Evolutionary conservation across 2,113 vertebrate genomes (phyloP).

Genomic region (Scortum barcoo): DNA sequence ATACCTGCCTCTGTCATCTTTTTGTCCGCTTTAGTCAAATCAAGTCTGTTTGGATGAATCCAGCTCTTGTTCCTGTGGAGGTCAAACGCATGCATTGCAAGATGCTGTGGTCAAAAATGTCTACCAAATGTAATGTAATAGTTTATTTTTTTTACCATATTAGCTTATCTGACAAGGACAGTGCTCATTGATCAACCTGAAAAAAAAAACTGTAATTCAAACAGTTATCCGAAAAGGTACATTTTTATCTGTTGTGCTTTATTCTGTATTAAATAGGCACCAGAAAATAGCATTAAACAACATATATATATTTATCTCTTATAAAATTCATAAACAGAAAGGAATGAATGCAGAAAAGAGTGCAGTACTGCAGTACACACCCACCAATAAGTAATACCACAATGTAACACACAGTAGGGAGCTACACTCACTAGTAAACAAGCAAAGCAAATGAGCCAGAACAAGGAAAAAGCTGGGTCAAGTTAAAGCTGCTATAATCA

Average conservation of each 20-base stretch:
- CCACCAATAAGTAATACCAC: neutral
- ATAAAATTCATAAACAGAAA: neutral
- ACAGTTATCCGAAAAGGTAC: neutral
- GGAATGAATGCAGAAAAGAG: neutral
- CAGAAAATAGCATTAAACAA: neutral
- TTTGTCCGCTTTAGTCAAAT: conserved; percentile 15
- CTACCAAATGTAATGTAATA: neutral
- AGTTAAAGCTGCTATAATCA: conserved; percentile 7
- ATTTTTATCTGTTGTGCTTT: neutral
- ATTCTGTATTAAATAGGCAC: neutral
- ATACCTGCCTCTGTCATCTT: conserved; percentile 16
- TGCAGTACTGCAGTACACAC: neutral
- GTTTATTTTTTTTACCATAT: neutral
- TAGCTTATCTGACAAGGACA: neutral
- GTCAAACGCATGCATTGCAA: neutral
- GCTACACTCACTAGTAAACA: neutral
- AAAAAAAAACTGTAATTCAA: neutral
- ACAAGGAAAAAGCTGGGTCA: neutral
- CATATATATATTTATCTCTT: neutral
- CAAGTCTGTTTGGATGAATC: neutral
- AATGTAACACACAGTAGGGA: neutral
- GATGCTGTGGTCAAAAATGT: neutral
- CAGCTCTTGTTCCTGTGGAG: neutral
- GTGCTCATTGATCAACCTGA: neutral
- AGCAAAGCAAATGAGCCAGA: neutral